Evolutionary conservation across 2,797 vertebrate species (phyloP).

Genomic region (Sebastes hubbsi): DNA sequence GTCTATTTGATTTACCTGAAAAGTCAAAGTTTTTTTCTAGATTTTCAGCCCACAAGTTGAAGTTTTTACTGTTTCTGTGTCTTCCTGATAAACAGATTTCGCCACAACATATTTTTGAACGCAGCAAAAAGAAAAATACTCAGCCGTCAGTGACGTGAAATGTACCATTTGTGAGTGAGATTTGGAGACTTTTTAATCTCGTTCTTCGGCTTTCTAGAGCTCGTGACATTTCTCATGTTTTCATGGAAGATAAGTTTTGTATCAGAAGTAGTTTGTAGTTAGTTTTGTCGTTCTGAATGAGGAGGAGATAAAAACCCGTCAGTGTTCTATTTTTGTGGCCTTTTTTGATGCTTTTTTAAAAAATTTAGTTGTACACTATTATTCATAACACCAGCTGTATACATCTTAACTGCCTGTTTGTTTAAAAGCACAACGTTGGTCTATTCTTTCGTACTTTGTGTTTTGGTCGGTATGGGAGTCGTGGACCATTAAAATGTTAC

Average conservation of each 20-base stretch:
- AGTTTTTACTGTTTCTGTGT: constrained; percentile 1
- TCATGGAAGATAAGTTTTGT: constrained; percentile 38
- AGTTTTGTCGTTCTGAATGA: not conserved
- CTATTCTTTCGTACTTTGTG: not conserved
- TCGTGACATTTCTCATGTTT: constrained; percentile 5
- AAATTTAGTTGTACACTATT: constrained; percentile 38
- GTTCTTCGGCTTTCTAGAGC: not conserved
- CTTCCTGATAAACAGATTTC: not conserved
- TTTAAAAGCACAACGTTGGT: constrained; percentile 27
- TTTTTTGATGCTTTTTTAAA: constrained; percentile 10
- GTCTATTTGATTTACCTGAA: not conserved
- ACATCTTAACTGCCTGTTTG: constrained; percentile 22
- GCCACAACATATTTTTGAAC: constrained; percentile 7
- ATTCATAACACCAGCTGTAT: not conserved
- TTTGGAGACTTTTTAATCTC: not conserved
- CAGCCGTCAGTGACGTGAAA: not conserved
- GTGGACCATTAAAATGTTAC: constrained; percentile 22
- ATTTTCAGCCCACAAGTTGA: not conserved
- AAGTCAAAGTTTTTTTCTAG: not conserved
- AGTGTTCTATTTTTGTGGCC: constrained; percentile 26
- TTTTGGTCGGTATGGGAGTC: not conserved
- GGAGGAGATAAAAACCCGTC: not conserved
- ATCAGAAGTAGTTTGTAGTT: constrained; percentile 30
- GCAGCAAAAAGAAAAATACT: not conserved
- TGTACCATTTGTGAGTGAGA: not conserved